These are phyloP conservation scores for Hypsibius dujardini DNA, from an alignment of 1,140 invertebrate genomes.

Conservation along the genomic window DNA sequence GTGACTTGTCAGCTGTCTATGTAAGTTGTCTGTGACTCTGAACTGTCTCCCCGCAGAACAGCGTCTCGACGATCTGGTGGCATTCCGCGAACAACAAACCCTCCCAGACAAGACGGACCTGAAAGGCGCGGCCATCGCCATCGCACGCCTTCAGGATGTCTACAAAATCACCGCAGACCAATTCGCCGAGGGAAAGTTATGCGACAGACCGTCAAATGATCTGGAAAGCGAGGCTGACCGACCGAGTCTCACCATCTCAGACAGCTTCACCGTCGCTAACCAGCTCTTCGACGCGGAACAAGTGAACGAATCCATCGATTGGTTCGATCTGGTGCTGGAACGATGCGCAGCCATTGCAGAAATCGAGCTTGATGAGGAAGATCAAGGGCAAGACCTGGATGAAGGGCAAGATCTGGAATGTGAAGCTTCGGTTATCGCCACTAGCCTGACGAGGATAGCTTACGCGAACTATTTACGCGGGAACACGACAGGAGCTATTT, in stretches of 20 bases:
- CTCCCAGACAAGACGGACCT: conserved; percentile 48
- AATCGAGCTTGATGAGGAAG: neutral
- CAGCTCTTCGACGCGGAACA: neutral
- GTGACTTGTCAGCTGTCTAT: too few relatives aligned
- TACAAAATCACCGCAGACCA: conserved; percentile 76
- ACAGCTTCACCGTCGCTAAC: neutral
- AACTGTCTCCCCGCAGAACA: too few relatives aligned
- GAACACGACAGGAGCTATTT: neutral
- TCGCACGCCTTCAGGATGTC: conserved; percentile 89
- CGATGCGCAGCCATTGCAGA: neutral
- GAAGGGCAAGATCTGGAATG: neutral
- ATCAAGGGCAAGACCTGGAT: too few relatives aligned
- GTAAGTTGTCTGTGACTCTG: too few relatives aligned
- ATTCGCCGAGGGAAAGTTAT: conserved; percentile 69
- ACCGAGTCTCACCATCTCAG: neutral
- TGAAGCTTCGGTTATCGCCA: neutral
- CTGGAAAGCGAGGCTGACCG: conserved; percentile 47
- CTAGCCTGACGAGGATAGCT: neutral
- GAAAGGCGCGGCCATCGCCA: conserved; percentile 73
- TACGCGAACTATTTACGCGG: neutral
- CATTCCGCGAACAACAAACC: conserved; percentile 25
- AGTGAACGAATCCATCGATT: neutral
- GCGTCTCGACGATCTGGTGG: too few relatives aligned
- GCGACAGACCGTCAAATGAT: too few relatives aligned
- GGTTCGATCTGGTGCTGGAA: neutral